phyloP scores from a whole-genome alignment of 1,140 invertebrate species.

The Pomacea maculata region DNA sequence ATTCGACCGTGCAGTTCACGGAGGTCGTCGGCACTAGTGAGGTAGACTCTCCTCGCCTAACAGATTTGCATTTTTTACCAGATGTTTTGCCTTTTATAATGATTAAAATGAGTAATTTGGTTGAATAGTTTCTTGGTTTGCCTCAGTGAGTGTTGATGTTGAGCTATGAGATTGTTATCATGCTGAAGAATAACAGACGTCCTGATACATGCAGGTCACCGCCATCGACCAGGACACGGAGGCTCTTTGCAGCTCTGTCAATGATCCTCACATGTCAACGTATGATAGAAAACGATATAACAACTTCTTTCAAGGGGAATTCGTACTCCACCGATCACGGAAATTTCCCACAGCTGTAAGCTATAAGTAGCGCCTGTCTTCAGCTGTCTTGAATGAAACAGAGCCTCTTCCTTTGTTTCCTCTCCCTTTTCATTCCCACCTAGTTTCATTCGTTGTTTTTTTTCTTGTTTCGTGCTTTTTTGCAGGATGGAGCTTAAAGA shows the following conservation, averaged over 20 bases:
- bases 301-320: constrained; percentile 59
- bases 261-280: constrained; percentile 43
- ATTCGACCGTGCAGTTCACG: constrained; percentile 19
- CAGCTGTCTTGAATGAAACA: no score
- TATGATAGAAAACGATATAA: constrained; percentile 53
- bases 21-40: constrained; percentile 17
- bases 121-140: not conserved
- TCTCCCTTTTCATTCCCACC: no score
- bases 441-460: no score
- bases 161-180: not conserved
- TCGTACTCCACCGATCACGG: constrained; percentile 51
- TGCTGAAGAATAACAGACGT: not conserved
- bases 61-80: not conserved
- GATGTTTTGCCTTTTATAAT: not conserved
- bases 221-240: constrained; percentile 35
- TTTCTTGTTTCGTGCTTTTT: no score
- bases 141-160: not conserved
- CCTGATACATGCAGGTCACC: constrained; percentile 26
- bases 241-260: constrained; percentile 42
- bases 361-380: no score
- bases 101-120: no score
- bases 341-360: constrained; percentile 32
- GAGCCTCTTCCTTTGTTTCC: no score
- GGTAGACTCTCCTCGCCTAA: not conserved
- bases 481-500: no score